Base-by-base conservation (phyloP, 1,140 invertebrate genomes). In the Calycopis cecrops region DNA sequence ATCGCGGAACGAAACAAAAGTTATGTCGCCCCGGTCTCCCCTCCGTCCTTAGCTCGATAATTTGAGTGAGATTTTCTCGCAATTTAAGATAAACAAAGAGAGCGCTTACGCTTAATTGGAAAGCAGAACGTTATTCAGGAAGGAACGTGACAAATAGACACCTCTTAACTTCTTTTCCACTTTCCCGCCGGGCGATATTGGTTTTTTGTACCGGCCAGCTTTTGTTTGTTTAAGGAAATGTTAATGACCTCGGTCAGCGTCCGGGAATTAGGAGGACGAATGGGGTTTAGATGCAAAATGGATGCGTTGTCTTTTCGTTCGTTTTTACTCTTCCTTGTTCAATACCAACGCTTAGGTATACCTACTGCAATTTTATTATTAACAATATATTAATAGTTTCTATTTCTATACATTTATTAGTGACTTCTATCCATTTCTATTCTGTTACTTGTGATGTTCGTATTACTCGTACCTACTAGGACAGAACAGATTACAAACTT, bases 31-130 rank as follows among this genome's bases (percentile, higher is more conserved):
- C 70, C 74, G 68, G 70, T 75, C 73, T 73, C 79, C 79, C 80
- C 76, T 79, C 68, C 73, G 73, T 86, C 72, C 75, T 81, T 74
- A 69, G 73, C 77, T 69, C 79, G 83, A 86, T 86, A 85, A 86
- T 86, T 86, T 83, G 83, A 86, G 83, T 86, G 81, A 86, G 81
- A 86, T 86, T 86, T 81, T 85, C 83, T 86, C 83, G 83, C 83
- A 86, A 86, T 86, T 86, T 85, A 85, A 86, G 83, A 86, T 86
- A 86, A 86, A 86, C 83, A 86, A 86, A 86, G 80, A 80, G 83
- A 84, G 76, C 79, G 83, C 79, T 86, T 83, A 85, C 83, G 78
- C 83, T 86, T 86, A 86, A 86, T 86, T 86, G 83, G 83, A 84
- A 85, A 85, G 83, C 83, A 83, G 83, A 82, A 71, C 79, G 79